A percentile compares a stretch with the other conserved stretches of the same genome.
These are phyloP conservation scores for Thaumetopoea pityocampa DNA, from an alignment of 1,140 invertebrate species.

Conservation along the genomic window DNA sequence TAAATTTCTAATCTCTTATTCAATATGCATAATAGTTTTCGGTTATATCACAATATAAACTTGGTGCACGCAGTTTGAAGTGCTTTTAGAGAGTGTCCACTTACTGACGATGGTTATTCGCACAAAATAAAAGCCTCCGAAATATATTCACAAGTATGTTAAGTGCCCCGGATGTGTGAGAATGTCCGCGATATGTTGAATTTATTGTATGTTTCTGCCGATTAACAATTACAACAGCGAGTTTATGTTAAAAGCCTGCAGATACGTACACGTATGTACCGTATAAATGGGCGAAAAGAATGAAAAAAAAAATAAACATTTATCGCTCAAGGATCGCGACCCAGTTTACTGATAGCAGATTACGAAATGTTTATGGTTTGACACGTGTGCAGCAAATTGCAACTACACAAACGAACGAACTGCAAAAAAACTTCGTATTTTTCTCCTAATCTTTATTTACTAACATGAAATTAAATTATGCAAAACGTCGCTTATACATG, in stretches of 20 bases:
- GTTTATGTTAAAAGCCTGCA: slow-evolving; percentile 1
- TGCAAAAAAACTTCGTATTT: slow-evolving; percentile 2
- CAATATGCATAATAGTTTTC: slow-evolving; percentile 21
- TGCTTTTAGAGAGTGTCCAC: slow-evolving; percentile 31
- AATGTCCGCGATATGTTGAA: slow-evolving; percentile 14
- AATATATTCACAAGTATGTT: slow-evolving; percentile 30
- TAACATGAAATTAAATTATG: slow-evolving; percentile 13
- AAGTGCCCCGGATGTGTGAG: slow-evolving; percentile 27
- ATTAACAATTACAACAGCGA: slow-evolving; percentile 13
- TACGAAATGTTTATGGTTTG: slow-evolving; percentile 13
- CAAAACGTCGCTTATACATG: background rate
- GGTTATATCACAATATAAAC: slow-evolving; percentile 30
- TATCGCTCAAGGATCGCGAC: slow-evolving; percentile 15
- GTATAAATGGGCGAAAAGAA: slow-evolving; percentile 4
- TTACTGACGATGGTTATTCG: slow-evolving; percentile 9
- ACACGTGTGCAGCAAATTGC: slow-evolving; percentile 1
- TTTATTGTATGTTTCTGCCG: slow-evolving; percentile 12
- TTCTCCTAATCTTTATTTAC: slow-evolving; percentile 18
- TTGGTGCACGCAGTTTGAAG: slow-evolving; percentile 28
- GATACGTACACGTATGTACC: background rate
- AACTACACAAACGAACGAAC: background rate
- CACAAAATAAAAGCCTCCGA: slow-evolving; percentile 17
- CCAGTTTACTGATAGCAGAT: slow-evolving; percentile 25
- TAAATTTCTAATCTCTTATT: slow-evolving; percentile 23
- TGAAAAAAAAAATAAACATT: slow-evolving; percentile 1